Conservation (phyloP, 2,113 vertebrate species). For the Sander lucioperca region DNA sequence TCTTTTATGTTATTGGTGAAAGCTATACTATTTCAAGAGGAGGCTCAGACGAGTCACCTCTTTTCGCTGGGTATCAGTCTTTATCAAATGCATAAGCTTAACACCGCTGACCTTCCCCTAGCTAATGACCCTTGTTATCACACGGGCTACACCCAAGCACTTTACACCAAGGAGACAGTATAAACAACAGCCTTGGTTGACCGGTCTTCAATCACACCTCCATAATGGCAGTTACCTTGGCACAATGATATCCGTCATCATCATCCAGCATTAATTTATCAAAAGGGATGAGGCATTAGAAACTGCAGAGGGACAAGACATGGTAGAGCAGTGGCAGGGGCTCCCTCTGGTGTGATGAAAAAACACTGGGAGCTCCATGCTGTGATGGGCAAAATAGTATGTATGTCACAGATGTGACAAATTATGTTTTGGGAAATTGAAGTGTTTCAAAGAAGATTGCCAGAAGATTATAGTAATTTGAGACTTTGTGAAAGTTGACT, state of each 20-base stretch:
- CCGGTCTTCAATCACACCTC: constrained; percentile 64
- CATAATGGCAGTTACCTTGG: constrained; percentile 77
- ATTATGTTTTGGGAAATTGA: constrained; percentile 39
- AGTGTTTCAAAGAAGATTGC: constrained; percentile 26
- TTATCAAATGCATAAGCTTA: constrained; percentile 66
- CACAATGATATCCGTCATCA: constrained; percentile 71
- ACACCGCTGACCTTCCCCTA: constrained; percentile 76
- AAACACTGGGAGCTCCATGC: constrained; percentile 42
- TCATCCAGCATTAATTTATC: constrained; percentile 70
- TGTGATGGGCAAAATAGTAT: constrained; percentile 33
- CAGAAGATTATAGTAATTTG: constrained; percentile 32
- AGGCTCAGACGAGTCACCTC: constrained; percentile 7
- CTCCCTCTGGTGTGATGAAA: constrained; percentile 74
- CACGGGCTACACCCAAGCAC: constrained; percentile 50
- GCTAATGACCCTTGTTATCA: constrained; percentile 78
- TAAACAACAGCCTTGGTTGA: constrained; percentile 68
- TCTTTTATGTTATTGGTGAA: constrained; percentile 1
- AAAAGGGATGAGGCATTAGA: constrained; percentile 50
- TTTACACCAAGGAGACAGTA: constrained; percentile 71
- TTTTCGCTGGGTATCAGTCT: constrained; percentile 59
- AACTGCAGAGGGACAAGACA: constrained; percentile 44
- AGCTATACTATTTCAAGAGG: background rate
- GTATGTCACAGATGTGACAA: constrained; percentile 37
- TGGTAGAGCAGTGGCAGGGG: constrained; percentile 52
- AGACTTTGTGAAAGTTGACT: constrained; percentile 18